Evolutionary conservation across 2,113 vertebrate species (phyloP), one percentile per base, ranked within the genome.

Genomic region (Miniopterus natalensis): DNA sequence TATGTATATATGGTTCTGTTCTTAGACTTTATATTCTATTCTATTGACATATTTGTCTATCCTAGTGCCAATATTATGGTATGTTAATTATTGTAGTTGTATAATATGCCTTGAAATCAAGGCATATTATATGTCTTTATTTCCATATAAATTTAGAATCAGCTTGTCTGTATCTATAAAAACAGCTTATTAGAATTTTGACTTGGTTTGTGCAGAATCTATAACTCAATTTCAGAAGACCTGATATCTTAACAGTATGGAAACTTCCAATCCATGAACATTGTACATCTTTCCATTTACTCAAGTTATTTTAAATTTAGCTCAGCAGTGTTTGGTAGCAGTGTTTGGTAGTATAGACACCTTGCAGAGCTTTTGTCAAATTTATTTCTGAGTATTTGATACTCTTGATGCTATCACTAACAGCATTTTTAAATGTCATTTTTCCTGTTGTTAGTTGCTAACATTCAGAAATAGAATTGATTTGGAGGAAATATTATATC

Each of bases 251-350:
- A 87, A 63, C 17, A 78, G 42, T 59, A 79, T 88, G 53, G 49
- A 79, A 88, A 47, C 36, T 84, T 84, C 42, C 11, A 74, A 18
- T 77, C 49, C 29, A 71, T 84, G 47, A 95, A 88, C n/a, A 73
- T 36, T 77, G 45, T 93, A 87, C n/a, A 55, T 95, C 23, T 83
- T 93, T 77, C 14, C 25, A 73, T 71, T 93, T 77, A 59, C 84
- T 95, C 68, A 40, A 9, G 9, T 79, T 83, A 15, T 78, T 55
- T 73, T 91, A 65, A 51, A 92, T 85, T 80, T 79, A 79, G 65
- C 17, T 90, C 36, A 51, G 18, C 53, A 55, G 1, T 55, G 29
- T 90, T 61, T 71, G 36, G 6, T 25, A 68, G 40, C 68, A 36
- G 36, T 36, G 36, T 91, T 91, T 87, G 55, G 36, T 36, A 70